Base-by-base conservation (phyloP, 1,140 invertebrate species). In the Lasaia peninsularis region DNA sequence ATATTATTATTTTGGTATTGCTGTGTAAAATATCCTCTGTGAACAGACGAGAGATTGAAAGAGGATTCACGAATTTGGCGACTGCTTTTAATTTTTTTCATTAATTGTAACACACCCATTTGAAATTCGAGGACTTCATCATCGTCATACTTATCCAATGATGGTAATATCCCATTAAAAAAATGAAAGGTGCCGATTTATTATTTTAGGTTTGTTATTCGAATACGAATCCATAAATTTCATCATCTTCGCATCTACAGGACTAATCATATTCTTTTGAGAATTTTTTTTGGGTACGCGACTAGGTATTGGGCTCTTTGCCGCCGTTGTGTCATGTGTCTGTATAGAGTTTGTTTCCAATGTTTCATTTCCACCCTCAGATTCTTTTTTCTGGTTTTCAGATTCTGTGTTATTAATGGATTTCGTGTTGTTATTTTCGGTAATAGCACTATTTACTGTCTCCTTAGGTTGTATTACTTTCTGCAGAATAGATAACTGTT, bases 61-160 rank as follows among this genome's bases (percentile, higher is more conserved):
- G 54, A 60, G 56, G 52, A 52, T 34, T 57, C 54, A 54, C 55
- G 48, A 59, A 56, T 67, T 61, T 58, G 60, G 53, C 60, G 60
- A 60, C n/a, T n/a, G 60, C 32, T 69, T 63, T 62, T 65, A 50
- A 69, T 69, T 51, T 65, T 65, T 62, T 69, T 69, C 63, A 65
- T 33, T 58, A 69, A 60, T 50, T 69, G 63, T 56, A 63, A 21
- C 35, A 69, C 67, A 31, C 58, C 63, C 55, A 69, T 65, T 69
- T 69, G 63, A 28, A 66, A 63, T 58, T 69, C 63, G 16, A 66
- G 60, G 20, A 65, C 58, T 66, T 66, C 63, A 61, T 69, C 52
- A 56, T 69, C 67, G 55, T 60, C 52, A 61, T 28, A 60, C 56
- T 61, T 52, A 56, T 65, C 60, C 59, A 69, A 60, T 52, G 66